Percentiles rank a stretch among this genome's conserved stretches.
phyloP scores from a whole-genome alignment of 1,140 invertebrate genomes.

The Pemphigus obesinymphae region DNA sequence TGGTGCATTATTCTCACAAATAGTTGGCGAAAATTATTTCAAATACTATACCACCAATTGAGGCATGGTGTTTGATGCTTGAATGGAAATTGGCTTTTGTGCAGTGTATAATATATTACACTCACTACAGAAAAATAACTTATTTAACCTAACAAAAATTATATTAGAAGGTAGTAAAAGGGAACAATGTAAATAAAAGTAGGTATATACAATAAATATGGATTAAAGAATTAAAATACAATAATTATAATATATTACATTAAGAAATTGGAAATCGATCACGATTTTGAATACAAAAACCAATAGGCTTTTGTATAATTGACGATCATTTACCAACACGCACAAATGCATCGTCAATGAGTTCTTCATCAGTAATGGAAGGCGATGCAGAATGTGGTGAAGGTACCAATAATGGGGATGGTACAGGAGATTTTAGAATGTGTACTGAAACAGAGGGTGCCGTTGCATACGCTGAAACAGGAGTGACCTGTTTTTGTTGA shows the following conservation, averaged over 20 bases:
- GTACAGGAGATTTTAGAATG: constrained; percentile 72
- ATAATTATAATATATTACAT: neutral
- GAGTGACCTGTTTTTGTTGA: constrained; percentile 2
- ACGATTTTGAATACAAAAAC: constrained; percentile 12
- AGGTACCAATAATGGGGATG: constrained; percentile 55
- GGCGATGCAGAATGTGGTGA: constrained; percentile 73
- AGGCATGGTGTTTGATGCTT: too few relatives aligned
- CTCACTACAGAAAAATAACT: neutral
- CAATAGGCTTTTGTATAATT: constrained; percentile 22
- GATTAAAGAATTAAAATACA: neutral
- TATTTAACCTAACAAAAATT: neutral
- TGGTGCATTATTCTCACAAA: too few relatives aligned
- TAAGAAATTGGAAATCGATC: neutral
- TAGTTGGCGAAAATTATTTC: too few relatives aligned
- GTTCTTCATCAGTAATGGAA: constrained; percentile 78
- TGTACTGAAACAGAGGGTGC: constrained; percentile 67
- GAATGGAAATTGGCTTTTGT: too few relatives aligned
- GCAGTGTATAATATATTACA: too few relatives aligned
- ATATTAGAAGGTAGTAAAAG: neutral
- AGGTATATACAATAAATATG: neutral
- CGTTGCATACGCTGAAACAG: constrained; percentile 2
- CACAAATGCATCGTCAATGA: constrained; percentile 77
- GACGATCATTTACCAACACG: constrained; percentile 46
- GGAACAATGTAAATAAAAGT: neutral
- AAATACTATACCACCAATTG: too few relatives aligned